These are phyloP conservation scores for Octodon degus DNA, from an alignment of 2,113 vertebrate species.

Conservation along the genomic window DNA sequence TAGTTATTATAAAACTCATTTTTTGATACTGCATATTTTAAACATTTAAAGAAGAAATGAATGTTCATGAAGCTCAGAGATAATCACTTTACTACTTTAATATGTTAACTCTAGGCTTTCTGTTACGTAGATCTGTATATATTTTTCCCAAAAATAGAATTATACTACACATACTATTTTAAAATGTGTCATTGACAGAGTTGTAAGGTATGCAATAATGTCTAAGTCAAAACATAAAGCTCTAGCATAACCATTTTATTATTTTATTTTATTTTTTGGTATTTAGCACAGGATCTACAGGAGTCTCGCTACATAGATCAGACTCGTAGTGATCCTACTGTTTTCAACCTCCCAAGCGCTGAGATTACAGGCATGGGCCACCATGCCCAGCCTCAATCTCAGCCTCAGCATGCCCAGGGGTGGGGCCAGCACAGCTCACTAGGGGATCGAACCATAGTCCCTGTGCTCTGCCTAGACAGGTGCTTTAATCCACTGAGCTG, in stretches of 20 bases:
- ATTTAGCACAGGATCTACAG: too few species aligned
- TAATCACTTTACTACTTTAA: background rate
- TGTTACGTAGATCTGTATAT: background rate
- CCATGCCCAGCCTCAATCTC: too few species aligned
- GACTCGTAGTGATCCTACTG: too few species aligned
- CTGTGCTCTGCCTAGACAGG: too few species aligned
- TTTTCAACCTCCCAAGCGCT: too few species aligned
- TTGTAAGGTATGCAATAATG: background rate
- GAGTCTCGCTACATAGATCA: too few species aligned
- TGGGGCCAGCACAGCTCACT: too few species aligned
- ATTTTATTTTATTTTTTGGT: too few species aligned
- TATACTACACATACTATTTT: background rate
- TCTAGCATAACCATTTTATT: background rate
- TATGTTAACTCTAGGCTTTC: background rate
- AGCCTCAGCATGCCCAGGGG: too few species aligned
- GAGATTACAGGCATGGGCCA: too few species aligned
- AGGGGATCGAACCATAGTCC: too few species aligned
- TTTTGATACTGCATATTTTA: background rate
- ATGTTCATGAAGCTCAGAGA: background rate
- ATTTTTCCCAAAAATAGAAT: background rate
- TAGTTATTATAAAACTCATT: conserved; percentile 21
- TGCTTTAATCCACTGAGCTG: too few species aligned
- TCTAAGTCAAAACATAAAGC: background rate
- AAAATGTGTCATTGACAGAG: background rate
- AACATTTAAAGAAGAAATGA: conserved; percentile 39